Base-by-base conservation (phyloP, 2,888 invertebrate genomes). In the Erebia ligea region DNA sequence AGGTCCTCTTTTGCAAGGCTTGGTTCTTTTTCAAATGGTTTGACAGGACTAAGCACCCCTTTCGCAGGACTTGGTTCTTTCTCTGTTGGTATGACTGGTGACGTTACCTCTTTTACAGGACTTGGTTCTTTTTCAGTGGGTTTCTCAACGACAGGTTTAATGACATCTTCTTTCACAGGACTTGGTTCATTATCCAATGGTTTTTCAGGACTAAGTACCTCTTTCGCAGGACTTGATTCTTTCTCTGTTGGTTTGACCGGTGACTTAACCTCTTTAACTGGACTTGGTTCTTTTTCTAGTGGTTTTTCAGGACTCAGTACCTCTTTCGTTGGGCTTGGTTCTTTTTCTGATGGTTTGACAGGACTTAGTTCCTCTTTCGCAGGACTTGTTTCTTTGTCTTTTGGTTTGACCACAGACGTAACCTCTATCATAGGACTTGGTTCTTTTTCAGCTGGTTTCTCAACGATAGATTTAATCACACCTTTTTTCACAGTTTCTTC, bases 51-150 rank as follows among this genome's bases (percentile, higher is more conserved):
- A 2, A 0, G n/a, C n/a, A 52, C 19, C 10, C 75, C 70, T 63
- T 68, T 48, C 1, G 57, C 57, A 9, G 69, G 71, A 15, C 68
- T 77, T 0, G 71, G 62, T 34, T 42, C 69, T 40, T 77, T 76
- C 0, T 48, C 48, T 1, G 15, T 0, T 15, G 11, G 48, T 48
- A n/a, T 42, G 1, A 25, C 56, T 8, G 69, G 72, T 34, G 34
- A 42, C 8, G 10, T 10, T 10, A 34, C 42, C 42, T 42, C 15
- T 5, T 50, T 15, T 5, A 69, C 69, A 0, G 64, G 48, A 17
- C 52, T 73, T n/a, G 59, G 59, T 0, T 5, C 48, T 10, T 71
- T 72, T 25, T 66, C 50, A 21, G 3, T 15, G 1, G 21, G 59
- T 17, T 48, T 34, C 0, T 62, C 58, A 25, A 25, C 25, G 25